Evolutionary conservation across 2,797 vertebrate genomes (phyloP).

Genomic region (Myotis pilosus): DNA sequence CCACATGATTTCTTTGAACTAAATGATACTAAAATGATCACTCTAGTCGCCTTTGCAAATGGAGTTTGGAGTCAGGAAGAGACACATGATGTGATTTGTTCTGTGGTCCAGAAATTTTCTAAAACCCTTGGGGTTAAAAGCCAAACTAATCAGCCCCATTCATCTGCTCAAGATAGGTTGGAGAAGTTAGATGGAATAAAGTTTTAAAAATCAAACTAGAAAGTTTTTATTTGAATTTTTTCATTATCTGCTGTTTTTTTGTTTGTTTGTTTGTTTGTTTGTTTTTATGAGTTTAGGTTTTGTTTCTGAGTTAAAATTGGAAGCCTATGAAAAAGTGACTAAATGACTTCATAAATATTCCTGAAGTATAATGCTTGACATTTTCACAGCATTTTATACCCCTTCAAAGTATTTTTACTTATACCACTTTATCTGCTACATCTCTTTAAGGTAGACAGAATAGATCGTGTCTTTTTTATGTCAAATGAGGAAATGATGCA

Average conservation of each 20-base stretch:
- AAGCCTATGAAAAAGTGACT: conserved; percentile 20
- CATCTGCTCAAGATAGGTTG: not conserved
- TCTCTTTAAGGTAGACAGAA: not conserved
- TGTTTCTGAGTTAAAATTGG: conserved; percentile 36
- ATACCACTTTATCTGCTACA: not conserved
- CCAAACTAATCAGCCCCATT: conserved; percentile 8
- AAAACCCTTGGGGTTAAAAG: not conserved
- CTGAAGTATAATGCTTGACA: not conserved
- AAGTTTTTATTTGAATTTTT: conserved; percentile 37
- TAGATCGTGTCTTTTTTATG: not conserved
- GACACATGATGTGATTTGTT: not conserved
- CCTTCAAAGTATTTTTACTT: not conserved
- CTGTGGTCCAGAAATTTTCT: not conserved
- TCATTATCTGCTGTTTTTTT: not conserved
- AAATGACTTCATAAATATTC: conserved; percentile 19
- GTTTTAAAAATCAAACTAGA: not conserved
- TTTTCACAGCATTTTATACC: conserved; percentile 16
- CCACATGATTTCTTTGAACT: conserved; percentile 20
- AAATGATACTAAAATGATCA: conserved; percentile 33
- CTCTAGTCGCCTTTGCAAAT: not conserved
- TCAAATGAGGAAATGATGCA: not conserved
- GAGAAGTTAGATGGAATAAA: not conserved
- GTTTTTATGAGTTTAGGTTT: conserved; percentile 16
- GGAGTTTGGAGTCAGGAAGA: not conserved
- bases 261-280: not conserved